phyloP scores from a whole-genome alignment of 2,797 vertebrate genomes.

The Trematomus bernacchii region DNA sequence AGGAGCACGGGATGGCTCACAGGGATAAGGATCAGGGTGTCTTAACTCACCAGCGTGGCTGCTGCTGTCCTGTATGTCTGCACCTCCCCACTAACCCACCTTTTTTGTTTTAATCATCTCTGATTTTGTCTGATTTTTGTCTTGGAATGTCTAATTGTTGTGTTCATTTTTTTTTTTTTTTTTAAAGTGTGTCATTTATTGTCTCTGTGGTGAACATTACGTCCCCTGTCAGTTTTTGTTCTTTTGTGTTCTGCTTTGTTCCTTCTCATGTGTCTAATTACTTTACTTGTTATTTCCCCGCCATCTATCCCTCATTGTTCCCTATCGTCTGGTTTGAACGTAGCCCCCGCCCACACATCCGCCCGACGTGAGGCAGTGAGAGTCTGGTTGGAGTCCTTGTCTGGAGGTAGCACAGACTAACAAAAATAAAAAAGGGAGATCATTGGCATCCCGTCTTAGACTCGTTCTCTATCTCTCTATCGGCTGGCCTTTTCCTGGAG shows the following conservation, averaged over 20 bases:
- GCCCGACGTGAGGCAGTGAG: slow-evolving; percentile 94
- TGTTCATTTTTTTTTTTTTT: slow-evolving; percentile 46
- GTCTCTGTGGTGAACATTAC: slow-evolving; percentile 43
- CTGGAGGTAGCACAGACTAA: slow-evolving; percentile 94
- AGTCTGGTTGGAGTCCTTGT: slow-evolving; percentile 98
- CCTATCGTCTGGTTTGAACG: slow-evolving; percentile 81
- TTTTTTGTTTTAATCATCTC: slow-evolving; percentile 55
- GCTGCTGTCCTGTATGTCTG: slow-evolving; percentile 54
- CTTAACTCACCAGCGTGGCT: slow-evolving; percentile 51
- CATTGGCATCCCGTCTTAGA: slow-evolving; percentile 58
- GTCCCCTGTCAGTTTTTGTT: slow-evolving; percentile 56
- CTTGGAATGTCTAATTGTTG: slow-evolving; percentile 75
- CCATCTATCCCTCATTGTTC: slow-evolving; percentile 70
- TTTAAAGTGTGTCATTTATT: slow-evolving; percentile 53
- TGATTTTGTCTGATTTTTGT: slow-evolving; percentile 49
- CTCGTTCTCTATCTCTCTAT: slow-evolving; percentile 51
- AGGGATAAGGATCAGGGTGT: slow-evolving; percentile 31
- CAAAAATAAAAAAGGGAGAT: slow-evolving; percentile 45
- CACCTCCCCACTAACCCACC: slow-evolving; percentile 65
- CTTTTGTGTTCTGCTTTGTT: slow-evolving; percentile 67
- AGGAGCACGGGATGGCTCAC: slow-evolving; percentile 47
- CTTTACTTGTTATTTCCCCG: slow-evolving; percentile 74
- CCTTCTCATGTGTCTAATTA: slow-evolving; percentile 79
- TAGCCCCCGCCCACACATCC: slow-evolving; percentile 94
- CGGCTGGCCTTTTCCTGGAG: slow-evolving; percentile 61